Percentiles rank a stretch among this genome's conserved stretches.
Evolutionary conservation across 2,888 invertebrate species (phyloP).

Genomic region (Cephalotes varians): DNA sequence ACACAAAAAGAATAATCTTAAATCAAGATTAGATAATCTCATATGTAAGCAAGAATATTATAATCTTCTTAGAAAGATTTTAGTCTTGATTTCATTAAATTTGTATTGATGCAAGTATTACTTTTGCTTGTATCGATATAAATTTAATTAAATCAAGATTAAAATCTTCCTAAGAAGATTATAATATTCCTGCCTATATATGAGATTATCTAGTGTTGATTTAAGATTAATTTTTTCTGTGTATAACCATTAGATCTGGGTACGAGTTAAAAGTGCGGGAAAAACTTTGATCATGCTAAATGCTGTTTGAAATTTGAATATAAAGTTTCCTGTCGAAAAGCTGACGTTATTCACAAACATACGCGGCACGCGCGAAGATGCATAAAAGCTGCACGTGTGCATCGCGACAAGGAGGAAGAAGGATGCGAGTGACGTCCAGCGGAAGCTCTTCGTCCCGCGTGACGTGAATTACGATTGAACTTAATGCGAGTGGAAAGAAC

Average conservation of each 20-base stretch:
- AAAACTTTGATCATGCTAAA: background rate
- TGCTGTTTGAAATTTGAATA: conserved; percentile 56
- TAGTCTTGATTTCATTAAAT: too few relatives aligned
- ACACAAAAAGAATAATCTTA: too few relatives aligned
- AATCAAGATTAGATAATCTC: too few relatives aligned
- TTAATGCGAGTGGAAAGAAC: conserved; percentile 46
- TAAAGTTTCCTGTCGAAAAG: conserved; percentile 42
- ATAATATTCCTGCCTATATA: too few relatives aligned
- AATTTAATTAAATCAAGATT: too few relatives aligned
- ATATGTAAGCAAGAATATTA: too few relatives aligned
- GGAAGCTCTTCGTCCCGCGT: conserved; percentile 81
- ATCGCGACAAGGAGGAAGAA: conserved; percentile 72
- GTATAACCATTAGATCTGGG: background rate
- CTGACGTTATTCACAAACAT: conserved; percentile 59
- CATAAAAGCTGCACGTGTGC: conserved; percentile 57
- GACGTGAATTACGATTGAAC: conserved; percentile 77
- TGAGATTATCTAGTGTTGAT: too few relatives aligned
- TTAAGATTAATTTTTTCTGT: too few relatives aligned
- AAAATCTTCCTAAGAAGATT: too few relatives aligned
- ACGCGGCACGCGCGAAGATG: conserved; percentile 44
- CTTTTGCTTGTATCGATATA: too few relatives aligned
- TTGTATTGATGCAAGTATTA: too few relatives aligned
- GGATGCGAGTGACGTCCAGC: conserved; percentile 82
- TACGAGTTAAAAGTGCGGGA: background rate
- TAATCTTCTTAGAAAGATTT: too few relatives aligned